A percentile compares a stretch with the other conserved stretches of the same genome.
phyloP scores from a whole-genome alignment of 2,113 vertebrate species.

The Zapornia atra region DNA sequence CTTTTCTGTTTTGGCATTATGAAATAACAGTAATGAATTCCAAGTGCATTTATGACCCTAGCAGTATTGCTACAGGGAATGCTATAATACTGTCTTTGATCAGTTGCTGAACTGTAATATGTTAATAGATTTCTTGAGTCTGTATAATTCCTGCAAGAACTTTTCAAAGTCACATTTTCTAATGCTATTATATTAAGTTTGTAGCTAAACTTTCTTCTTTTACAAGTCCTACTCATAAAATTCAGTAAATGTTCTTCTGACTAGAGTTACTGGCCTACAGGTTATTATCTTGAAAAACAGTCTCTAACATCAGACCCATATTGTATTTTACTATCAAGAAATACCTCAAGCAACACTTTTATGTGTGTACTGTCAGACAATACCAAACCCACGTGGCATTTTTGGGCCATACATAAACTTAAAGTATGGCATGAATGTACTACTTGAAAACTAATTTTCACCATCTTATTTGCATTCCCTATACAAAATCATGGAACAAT shows the following conservation, averaged over 20 bases:
- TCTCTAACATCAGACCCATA: neutral
- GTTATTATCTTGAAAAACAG: neutral
- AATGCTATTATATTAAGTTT: neutral
- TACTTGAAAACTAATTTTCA: neutral
- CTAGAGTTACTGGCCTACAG: neutral
- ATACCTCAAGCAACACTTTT: neutral
- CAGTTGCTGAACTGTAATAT: slow-evolving; percentile 7
- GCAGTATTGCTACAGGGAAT: neutral
- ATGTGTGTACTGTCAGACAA: neutral
- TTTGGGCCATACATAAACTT: neutral
- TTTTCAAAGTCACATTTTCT: slow-evolving; percentile 40
- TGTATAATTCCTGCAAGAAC: slow-evolving; percentile 10
- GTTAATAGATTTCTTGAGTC: slow-evolving; percentile 31
- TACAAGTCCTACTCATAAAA: neutral
- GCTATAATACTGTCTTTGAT: slow-evolving; percentile 41
- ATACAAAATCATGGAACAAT: neutral
- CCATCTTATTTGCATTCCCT: neutral
- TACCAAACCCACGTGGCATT: neutral
- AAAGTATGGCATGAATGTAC: neutral
- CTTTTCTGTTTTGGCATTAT: neutral
- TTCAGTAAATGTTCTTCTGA: neutral
- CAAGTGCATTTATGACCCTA: slow-evolving; percentile 18
- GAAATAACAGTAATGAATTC: slow-evolving; percentile 39
- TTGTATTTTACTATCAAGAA: neutral
- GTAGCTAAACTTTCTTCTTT: neutral